Percentiles rank a stretch among this genome's conserved stretches.
These are phyloP conservation scores for Florisuga fusca DNA, from an alignment of 2,797 vertebrate species.

Conservation along the genomic window DNA sequence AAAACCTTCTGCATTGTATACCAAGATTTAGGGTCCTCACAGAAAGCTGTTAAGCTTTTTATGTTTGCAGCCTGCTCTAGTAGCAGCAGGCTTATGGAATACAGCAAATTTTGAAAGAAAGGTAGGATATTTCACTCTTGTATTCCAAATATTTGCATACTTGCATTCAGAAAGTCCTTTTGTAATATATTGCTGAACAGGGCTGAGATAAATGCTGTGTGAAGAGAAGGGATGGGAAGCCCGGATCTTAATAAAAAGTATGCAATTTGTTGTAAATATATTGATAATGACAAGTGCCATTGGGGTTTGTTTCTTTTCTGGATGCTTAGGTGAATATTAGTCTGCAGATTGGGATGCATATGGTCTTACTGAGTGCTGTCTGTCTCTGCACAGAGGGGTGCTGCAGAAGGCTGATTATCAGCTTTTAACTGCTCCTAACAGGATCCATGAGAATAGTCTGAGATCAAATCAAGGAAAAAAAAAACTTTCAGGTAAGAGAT, in stretches of 20 bases:
- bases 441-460: not conserved
- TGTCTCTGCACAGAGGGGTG: not conserved
- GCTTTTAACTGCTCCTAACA: not conserved
- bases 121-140: not conserved
- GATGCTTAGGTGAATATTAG: not conserved
- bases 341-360: not conserved
- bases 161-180: not conserved
- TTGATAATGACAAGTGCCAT: not conserved
- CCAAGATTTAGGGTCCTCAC: slow-evolving; percentile 45
- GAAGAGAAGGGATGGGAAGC: not conserved
- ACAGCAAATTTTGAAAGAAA: not conserved
- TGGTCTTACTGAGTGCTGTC: not conserved
- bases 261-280: not conserved
- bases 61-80: not conserved
- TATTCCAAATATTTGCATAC: not conserved
- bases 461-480: not conserved
- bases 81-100: not conserved
- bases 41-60: not conserved
- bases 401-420: not conserved
- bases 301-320: not conserved
- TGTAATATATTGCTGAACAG: not conserved
- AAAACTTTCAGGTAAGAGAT: not conserved
- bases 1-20: slow-evolving; percentile 21
- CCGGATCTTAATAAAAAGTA: not conserved
- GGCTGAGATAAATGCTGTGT: not conserved